Evolutionary conservation across 2,113 vertebrate species (phyloP), one percentile per base, ranked within the genome.

Genomic region (Scalopus aquaticus): DNA sequence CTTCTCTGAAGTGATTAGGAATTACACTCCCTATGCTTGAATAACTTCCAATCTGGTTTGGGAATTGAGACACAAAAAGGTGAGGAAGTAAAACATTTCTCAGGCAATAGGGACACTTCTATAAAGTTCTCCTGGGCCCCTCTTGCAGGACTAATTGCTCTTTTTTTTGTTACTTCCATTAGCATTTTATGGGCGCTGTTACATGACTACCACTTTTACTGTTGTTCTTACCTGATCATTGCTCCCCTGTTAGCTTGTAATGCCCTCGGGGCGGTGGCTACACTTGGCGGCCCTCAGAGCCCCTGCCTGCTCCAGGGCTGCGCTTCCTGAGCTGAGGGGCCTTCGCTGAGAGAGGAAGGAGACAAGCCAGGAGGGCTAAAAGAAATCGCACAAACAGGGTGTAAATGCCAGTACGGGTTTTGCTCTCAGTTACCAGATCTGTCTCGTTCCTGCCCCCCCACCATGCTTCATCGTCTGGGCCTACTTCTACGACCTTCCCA

Each of bases 31-130:
- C 19, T 51, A 28, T 70, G 46, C 77, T 89, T 78, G 88, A 79
- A 28, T 79, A 60, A 42, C 65, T 92, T 91, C 22, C 62, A 89
- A 26, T 90, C 39, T 90, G 70, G 84, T 77, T 92, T 77, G 51
- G 77, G 65, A 93, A 92, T 30, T 67, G 72, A 84, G 74, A 73
- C 28, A 58, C 54, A 56, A 44, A 93, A 81, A 94, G 30, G 65
- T 79, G 79, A 86, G 90, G 79, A 76, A 94, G 67, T 65, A 93
- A 86, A 91, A 82, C n/a, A 76, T 95, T 96, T 95, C 80, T 92
- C 72, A 84, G 67, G 76, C 84, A 72, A 69, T 67, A 28, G 1
- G 60, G 88, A 90, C 15, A 44, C 46, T 90, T 86, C 51, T 49
- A 46, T 72, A 93, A 93, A 83, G 60, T 35, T 93, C 70, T 74